A percentile compares a stretch with the other conserved stretches of the same genome.
Conservation (phyloP, 1,140 invertebrate genomes). For the Drosophila trapezifrons region DNA sequence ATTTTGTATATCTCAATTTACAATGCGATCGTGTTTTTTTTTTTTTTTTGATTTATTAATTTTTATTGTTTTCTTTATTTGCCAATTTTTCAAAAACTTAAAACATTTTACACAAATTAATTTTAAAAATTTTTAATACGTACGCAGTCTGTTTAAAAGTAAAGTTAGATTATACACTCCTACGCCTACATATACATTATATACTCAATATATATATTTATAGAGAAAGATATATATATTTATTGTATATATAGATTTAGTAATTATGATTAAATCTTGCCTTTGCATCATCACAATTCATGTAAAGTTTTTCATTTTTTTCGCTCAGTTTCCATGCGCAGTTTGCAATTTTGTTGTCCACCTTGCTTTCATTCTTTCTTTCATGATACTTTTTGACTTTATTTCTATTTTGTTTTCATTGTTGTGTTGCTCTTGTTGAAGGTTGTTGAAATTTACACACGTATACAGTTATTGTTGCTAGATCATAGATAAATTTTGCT, state of each 20-base stretch:
- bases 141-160: constrained; percentile 83
- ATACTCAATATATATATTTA: constrained; percentile 71
- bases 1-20: constrained; percentile 60
- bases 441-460: constrained; percentile 64
- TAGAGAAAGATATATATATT: constrained; percentile 73
- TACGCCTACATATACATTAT: constrained; percentile 78
- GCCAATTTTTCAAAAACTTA: constrained; percentile 83
- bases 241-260: constrained; percentile 78
- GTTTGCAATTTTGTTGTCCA: constrained; percentile 61
- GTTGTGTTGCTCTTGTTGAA: constrained; percentile 37
- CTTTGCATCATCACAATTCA: constrained; percentile 83
- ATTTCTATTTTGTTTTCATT: constrained; percentile 43
- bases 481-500: constrained; percentile 55
- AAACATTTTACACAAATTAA: constrained; percentile 83
- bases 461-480: constrained; percentile 68
- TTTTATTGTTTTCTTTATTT: constrained; percentile 83
- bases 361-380: constrained; percentile 30
- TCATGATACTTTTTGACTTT: constrained; percentile 38
- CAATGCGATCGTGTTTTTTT: constrained; percentile 20
- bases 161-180: constrained; percentile 81
- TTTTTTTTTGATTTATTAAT: constrained; percentile 76
- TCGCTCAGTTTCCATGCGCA: constrained; percentile 71
- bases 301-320: constrained; percentile 75
- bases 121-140: constrained; percentile 82
- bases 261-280: constrained; percentile 83